Evolutionary conservation across 2,113 vertebrate species (phyloP).

Genomic region (Mixornis gularis): DNA sequence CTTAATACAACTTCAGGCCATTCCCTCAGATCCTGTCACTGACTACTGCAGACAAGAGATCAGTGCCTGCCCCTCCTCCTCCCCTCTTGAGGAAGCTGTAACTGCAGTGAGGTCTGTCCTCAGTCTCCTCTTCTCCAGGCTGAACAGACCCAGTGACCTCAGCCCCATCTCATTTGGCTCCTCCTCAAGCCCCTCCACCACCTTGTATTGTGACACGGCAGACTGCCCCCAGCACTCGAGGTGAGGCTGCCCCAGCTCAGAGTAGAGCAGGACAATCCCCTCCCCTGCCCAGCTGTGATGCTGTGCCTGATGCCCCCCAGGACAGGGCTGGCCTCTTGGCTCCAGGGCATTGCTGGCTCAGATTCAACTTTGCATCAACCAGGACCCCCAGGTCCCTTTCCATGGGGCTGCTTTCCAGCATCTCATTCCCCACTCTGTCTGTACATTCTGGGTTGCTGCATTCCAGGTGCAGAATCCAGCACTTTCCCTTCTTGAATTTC

Average conservation of each 20-base stretch:
- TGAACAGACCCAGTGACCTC: background rate
- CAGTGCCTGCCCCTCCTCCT: background rate
- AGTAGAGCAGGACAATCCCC: background rate
- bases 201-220: background rate
- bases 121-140: background rate
- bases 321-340: background rate
- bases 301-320: background rate
- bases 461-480: background rate
- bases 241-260: accelerated
- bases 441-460: accelerated
- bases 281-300: background rate
- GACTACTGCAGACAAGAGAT: background rate
- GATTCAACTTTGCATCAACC: accelerated
- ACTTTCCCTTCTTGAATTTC: background rate
- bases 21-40: accelerated
- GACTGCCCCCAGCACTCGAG: background rate
- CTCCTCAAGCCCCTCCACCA: background rate
- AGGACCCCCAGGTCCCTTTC: background rate
- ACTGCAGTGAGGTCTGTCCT: background rate
- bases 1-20: background rate
- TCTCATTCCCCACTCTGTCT: background rate
- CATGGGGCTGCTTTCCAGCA: accelerated
- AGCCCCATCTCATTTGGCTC: accelerated
- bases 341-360: background rate
- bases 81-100: background rate